These are phyloP conservation scores for Brachynemurus nebulosus DNA, from an alignment of 2,888 invertebrate species.

Conservation along the genomic window DNA sequence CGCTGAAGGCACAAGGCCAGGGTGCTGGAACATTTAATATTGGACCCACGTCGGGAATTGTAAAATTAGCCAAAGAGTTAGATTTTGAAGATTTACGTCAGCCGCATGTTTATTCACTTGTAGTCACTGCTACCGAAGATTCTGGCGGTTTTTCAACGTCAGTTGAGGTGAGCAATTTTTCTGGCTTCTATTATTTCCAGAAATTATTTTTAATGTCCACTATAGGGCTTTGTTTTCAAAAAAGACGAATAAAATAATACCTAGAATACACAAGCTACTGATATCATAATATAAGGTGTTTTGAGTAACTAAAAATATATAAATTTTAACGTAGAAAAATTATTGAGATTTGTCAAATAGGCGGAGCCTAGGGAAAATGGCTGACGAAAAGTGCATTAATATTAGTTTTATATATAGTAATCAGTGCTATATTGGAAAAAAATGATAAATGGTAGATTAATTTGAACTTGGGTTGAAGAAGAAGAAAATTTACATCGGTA, in stretches of 20 bases:
- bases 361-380: too few relatives aligned
- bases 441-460: too few relatives aligned
- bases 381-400: too few relatives aligned
- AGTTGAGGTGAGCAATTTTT: slow-evolving; percentile 55
- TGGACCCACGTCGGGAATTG: slow-evolving; percentile 85
- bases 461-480: too few relatives aligned
- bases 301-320: too few relatives aligned
- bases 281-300: neutral
- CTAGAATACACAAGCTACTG: neutral
- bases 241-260: neutral
- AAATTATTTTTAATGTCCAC: neutral
- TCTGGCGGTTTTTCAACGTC: slow-evolving; percentile 94
- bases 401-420: too few relatives aligned
- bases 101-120: slow-evolving; percentile 83
- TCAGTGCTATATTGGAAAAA: too few relatives aligned
- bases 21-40: slow-evolving; percentile 93
- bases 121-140: slow-evolving; percentile 91
- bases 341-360: too few relatives aligned
- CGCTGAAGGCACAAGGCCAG: slow-evolving; percentile 84
- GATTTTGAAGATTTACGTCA: slow-evolving; percentile 95
- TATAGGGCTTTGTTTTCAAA: neutral
- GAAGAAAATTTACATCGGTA: too few relatives aligned
- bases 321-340: too few relatives aligned
- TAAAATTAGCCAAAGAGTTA: slow-evolving; percentile 87
- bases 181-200: neutral